Evolutionary conservation across 1,140 invertebrate species (phyloP).

Genomic region (Bradysia coprophila): DNA sequence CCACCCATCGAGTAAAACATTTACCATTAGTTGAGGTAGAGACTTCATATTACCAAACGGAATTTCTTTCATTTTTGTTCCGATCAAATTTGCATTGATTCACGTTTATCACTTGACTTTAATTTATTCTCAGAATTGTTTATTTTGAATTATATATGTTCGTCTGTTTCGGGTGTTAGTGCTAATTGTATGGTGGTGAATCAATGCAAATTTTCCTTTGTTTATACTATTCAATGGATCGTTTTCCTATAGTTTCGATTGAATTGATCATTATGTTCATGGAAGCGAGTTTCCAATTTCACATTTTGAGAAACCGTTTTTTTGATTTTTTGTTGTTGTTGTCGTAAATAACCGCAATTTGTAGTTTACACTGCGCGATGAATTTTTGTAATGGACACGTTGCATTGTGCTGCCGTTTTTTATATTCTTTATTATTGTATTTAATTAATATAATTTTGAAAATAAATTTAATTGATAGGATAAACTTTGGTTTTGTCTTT

Average conservation of each 20-base stretch:
- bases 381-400: background rate
- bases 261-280: too few species aligned
- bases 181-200: too few species aligned
- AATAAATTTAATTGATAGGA: background rate
- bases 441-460: background rate
- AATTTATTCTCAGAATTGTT: too few species aligned
- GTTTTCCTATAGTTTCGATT: background rate
- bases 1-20: too few species aligned
- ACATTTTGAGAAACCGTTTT: background rate
- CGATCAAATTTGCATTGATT: too few species aligned
- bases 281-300: background rate
- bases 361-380: background rate
- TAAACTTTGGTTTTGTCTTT: background rate
- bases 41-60: too few species aligned
- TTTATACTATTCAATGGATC: background rate
- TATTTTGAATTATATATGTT: too few species aligned
- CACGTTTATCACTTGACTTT: too few species aligned
- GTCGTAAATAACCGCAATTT: background rate
- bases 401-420: background rate
- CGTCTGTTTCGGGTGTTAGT: too few species aligned
- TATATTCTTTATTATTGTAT: background rate
- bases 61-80: too few species aligned
- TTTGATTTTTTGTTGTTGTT: background rate
- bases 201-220: background rate
- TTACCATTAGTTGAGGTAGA: too few species aligned